Percentiles rank a stretch among this genome's conserved stretches.
Evolutionary conservation across 2,113 vertebrate species (phyloP).

Genomic region (Marmota monax): DNA sequence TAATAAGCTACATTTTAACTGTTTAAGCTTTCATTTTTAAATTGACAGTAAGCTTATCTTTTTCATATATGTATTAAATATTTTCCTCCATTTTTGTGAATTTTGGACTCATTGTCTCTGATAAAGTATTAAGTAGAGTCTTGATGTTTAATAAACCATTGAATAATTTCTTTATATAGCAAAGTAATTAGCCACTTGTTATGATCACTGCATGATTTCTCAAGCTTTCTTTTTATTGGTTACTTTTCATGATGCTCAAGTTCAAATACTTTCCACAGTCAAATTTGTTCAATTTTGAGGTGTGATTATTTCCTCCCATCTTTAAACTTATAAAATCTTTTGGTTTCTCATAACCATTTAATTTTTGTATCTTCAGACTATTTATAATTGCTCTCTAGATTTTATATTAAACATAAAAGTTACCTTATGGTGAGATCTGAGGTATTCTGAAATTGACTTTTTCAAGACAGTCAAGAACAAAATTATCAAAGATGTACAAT

Average conservation of each 20-base stretch:
- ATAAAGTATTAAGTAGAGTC: neutral
- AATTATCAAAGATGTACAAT: neutral
- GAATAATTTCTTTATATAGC: neutral
- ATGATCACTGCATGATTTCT: neutral
- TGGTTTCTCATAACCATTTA: neutral
- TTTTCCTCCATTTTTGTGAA: neutral
- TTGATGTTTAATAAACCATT: neutral
- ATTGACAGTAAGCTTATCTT: neutral
- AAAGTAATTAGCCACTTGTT: constrained; percentile 2
- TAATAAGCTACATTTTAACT: neutral
- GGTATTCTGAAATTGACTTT: neutral
- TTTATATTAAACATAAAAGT: constrained; percentile 1
- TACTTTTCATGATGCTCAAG: neutral
- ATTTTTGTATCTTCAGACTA: neutral
- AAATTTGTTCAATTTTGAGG: neutral
- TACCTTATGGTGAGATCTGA: neutral
- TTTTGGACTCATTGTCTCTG: neutral
- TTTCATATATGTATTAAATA: neutral
- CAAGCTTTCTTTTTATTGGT: neutral
- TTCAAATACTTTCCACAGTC: neutral
- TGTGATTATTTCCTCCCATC: neutral
- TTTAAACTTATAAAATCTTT: neutral
- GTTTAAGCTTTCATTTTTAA: neutral
- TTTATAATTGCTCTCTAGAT: neutral
- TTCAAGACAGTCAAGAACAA: neutral